A percentile compares a stretch with the other conserved stretches of the same genome.
Evolutionary conservation across 2,797 vertebrate species (phyloP).

Genomic region (Bovichtus diacanthus): DNA sequence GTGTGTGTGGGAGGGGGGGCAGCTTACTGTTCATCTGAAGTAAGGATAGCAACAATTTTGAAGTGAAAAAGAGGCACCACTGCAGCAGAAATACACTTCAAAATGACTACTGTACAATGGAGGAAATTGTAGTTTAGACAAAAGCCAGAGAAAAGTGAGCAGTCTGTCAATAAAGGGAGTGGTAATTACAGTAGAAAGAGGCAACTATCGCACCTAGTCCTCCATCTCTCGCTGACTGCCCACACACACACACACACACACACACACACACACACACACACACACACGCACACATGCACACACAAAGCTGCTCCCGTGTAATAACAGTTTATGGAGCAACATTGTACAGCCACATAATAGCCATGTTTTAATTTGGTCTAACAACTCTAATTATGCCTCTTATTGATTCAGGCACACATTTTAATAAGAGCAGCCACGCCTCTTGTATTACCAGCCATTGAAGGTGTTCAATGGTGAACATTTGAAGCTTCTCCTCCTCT

Average conservation of each 20-base stretch:
- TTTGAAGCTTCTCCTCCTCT: conserved; percentile 93
- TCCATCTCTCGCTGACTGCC: conserved; percentile 82
- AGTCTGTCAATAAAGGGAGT: conserved; percentile 95
- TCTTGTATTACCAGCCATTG: conserved; percentile 97
- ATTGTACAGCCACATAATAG: conserved; percentile 97
- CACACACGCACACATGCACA: conserved; percentile 35
- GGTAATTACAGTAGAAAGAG: conserved; percentile 95
- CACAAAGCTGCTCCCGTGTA: conserved; percentile 92
- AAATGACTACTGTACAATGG: conserved; percentile 75
- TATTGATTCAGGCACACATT: conserved; percentile 99
- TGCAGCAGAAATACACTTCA: conserved; percentile 63
- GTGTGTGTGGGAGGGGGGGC: not conserved
- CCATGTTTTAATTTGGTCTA: conserved; percentile 99
- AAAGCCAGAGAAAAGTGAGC: conserved; percentile 93
- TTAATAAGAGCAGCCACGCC: conserved; percentile 98
- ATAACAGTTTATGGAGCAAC: conserved; percentile 98
- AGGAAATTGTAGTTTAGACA: conserved; percentile 96
- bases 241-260: conserved; percentile 77
- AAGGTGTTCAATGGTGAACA: conserved; percentile 98
- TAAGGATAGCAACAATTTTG: conserved; percentile 57
- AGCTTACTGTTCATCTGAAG: conserved; percentile 35
- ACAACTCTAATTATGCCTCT: conserved; percentile 99
- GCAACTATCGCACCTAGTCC: conserved; percentile 92
- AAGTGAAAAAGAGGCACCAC: conserved; percentile 43
- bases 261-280: conserved; percentile 29